Conservation (phyloP, 2,888 invertebrate species). For the Metellina segmentata region DNA sequence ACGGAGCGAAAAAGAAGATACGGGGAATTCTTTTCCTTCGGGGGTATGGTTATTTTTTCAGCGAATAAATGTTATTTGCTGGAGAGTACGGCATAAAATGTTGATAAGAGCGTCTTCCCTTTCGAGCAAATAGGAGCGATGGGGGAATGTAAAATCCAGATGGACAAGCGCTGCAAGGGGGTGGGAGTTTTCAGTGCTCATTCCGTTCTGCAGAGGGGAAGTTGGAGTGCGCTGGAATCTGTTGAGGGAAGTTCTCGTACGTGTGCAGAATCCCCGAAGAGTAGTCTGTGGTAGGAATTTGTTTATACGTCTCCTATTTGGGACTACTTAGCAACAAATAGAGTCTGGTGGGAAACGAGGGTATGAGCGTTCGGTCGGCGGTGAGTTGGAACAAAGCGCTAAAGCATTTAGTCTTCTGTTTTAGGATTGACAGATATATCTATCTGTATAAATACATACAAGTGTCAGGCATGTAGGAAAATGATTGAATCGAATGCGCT, state of each 20-base stretch:
- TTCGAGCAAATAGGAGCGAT: neutral
- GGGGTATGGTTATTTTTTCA: slow-evolving; percentile 11
- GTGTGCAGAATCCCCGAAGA: slow-evolving; percentile 38
- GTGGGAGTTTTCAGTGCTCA: slow-evolving; percentile 7
- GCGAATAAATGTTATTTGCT: slow-evolving; percentile 22
- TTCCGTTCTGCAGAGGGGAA: neutral
- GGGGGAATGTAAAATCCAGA: slow-evolving; percentile 26
- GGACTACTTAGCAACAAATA: neutral
- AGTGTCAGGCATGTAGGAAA: too few relatives aligned
- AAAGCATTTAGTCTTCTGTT: too few relatives aligned
- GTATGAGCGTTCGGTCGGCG: neutral
- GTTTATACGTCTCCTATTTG: neutral
- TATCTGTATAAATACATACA: too few relatives aligned
- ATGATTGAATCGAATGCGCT: too few relatives aligned
- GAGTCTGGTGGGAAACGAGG: neutral
- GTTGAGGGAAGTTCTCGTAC: slow-evolving; percentile 23
- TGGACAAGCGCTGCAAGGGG: slow-evolving; percentile 18
- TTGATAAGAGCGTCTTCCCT: slow-evolving; percentile 26
- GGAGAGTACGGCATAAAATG: slow-evolving; percentile 26
- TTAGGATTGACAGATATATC: too few relatives aligned
- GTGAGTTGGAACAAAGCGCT: neutral
- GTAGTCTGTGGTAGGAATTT: neutral
- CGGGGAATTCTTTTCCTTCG: neutral
- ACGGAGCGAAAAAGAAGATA: neutral
- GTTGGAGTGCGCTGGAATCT: neutral